These are phyloP conservation scores for Scyliorhinus canicula DNA, from an alignment of 2,797 vertebrate genomes.

Conservation along the genomic window DNA sequence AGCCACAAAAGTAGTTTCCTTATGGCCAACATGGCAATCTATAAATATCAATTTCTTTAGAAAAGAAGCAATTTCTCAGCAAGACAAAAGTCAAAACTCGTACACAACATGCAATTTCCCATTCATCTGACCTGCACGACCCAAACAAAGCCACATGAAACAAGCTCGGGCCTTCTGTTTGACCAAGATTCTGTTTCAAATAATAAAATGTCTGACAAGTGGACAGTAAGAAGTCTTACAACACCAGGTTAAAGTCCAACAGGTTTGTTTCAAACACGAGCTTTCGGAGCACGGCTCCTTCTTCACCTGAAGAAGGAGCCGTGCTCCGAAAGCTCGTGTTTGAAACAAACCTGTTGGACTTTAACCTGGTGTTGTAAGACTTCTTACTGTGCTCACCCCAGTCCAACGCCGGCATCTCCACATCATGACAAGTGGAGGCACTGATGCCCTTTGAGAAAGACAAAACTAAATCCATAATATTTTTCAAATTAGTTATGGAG, in stretches of 20 bases:
- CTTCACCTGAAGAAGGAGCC: too few species aligned
- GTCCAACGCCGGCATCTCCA: too few species aligned
- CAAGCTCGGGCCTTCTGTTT: neutral
- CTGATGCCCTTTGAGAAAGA: neutral
- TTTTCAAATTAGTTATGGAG: neutral
- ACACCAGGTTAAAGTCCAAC: too few species aligned
- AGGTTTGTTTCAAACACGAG: too few species aligned
- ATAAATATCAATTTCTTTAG: neutral
- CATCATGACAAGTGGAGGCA: neutral
- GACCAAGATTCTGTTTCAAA: neutral
- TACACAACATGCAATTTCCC: neutral
- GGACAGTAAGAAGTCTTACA: too few species aligned
- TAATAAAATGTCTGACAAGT: too few species aligned
- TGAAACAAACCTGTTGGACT: too few species aligned
- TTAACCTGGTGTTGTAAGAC: too few species aligned
- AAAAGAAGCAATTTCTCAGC: neutral
- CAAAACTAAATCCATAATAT: neutral
- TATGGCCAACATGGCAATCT: neutral
- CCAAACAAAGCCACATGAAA: neutral
- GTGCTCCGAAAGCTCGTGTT: too few species aligned
- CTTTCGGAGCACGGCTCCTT: too few species aligned
- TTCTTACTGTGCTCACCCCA: too few species aligned
- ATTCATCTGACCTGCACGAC: neutral
- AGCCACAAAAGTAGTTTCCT: neutral
- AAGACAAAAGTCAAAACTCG: neutral